These are phyloP conservation scores for Phenganax marumi DNA, from an alignment of 92 coral and sea anemone genomes.

Conservation along the genomic window DNA sequence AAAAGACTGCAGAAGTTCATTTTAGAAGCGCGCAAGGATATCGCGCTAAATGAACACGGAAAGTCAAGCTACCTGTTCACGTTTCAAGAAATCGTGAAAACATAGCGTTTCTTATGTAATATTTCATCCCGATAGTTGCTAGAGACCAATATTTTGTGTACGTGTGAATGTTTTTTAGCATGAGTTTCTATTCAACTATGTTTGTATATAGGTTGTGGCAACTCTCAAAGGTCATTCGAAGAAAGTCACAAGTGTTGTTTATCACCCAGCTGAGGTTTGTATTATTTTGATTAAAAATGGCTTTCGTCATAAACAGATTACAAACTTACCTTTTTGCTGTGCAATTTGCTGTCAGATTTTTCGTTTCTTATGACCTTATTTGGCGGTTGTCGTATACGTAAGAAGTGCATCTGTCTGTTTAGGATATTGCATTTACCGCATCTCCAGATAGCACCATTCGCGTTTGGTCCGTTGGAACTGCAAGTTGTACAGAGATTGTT, in stretches of 20 bases:
- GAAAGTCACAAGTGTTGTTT: conserved; percentile 94
- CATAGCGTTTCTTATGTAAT: too few relatives aligned
- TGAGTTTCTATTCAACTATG: background rate
- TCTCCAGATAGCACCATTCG: conserved; percentile 92
- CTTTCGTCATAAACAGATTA: background rate
- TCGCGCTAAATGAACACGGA: too few relatives aligned
- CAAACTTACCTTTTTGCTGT: too few relatives aligned
- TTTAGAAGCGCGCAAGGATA: too few relatives aligned
- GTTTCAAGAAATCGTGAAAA: too few relatives aligned
- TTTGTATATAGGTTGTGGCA: conserved; percentile 73
- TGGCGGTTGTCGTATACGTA: too few relatives aligned
- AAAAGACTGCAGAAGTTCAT: too few relatives aligned
- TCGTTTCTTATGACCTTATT: background rate
- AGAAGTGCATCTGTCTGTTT: background rate
- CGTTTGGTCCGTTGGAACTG: conserved; percentile 82
- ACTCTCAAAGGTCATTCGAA: conserved; percentile 97
- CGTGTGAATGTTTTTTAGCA: too few relatives aligned
- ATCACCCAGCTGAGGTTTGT: conserved; percentile 93
- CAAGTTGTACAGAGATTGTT: conserved; percentile 73
- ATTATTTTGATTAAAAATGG: background rate
- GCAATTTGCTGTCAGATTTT: background rate
- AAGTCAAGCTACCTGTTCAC: too few relatives aligned
- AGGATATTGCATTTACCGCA: conserved; percentile 93
- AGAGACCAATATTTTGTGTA: too few relatives aligned
- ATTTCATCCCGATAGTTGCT: background rate